Base-by-base conservation (phyloP, 2,888 invertebrate species). In the Hofmannophila pseudospretella region DNA sequence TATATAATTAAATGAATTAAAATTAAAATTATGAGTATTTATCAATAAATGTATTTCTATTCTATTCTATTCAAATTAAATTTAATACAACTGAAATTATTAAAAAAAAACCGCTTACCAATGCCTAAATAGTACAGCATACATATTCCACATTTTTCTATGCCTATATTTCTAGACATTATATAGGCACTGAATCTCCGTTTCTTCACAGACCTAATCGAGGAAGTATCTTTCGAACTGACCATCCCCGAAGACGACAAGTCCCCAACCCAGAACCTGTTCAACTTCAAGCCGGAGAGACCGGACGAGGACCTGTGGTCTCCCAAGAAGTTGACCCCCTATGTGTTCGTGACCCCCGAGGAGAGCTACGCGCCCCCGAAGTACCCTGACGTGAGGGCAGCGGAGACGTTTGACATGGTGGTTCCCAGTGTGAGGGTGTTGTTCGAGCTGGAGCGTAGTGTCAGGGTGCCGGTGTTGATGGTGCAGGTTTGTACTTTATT, bases 261-360 rank as follows among this genome's bases (percentile, higher is more conserved):
- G 45, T 67, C 67, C 0, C 80, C 87, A 27, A 85, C 75, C 41
- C 88, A 88, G 41, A 66, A 86, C 0, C 73, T 73, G 10, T 82
- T 73, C 45, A 73, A 79, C 31, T 75, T 77, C 0, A 76, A 71
- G 20, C 47, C 55, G 1, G 79, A 75, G 51, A 84, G 68, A 38
- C 59, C 66, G 1, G 87, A 89, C 2, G 91, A 90, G 38, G 92
- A 93, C 56, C 74, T 94, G 1, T 94, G 94, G 94, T 89, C 91
- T 34, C 91, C 93, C 0, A 92, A 90, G 60, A 91, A 91, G 65
- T 75, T 93, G 32, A 84, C 80, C 7, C 80, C 82, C 0, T 64
- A 55, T 22, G 61, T 74, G 8, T 45, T 62, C 3, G 38, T 68
- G 12, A 68, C 58, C 50, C 47, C 65, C 7, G 81, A 80, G 25